Evolutionary conservation across 2,797 vertebrate genomes (phyloP).

Genomic region (Lates japonicus): DNA sequence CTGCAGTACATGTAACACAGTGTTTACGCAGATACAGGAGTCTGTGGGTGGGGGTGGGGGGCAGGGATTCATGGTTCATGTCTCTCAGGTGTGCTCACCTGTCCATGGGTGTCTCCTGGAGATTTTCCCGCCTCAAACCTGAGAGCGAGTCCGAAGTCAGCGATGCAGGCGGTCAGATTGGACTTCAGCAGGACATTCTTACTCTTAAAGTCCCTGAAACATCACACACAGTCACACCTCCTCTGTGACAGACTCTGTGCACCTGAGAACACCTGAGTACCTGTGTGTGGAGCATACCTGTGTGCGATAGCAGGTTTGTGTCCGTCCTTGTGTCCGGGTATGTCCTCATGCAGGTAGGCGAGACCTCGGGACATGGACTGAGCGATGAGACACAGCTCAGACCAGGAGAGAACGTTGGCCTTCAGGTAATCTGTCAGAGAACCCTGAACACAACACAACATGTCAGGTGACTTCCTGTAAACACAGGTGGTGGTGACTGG

Average conservation of each 20-base stretch:
- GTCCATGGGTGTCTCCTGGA: constrained; percentile 94
- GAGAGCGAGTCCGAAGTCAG: constrained; percentile 94
- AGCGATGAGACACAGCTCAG: constrained; percentile 92
- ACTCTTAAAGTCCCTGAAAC: constrained; percentile 95
- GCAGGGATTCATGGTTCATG: no score
- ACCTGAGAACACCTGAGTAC: no score
- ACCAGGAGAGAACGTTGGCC: constrained; percentile 94
- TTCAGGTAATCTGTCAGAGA: constrained; percentile 95
- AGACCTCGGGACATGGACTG: constrained; percentile 93
- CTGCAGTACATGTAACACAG: no score
- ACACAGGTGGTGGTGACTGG: no score
- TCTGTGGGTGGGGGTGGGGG: no score
- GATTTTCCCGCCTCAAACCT: constrained; percentile 95
- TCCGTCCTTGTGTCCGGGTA: constrained; percentile 92
- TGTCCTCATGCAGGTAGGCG: constrained; percentile 94
- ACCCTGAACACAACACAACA: constrained; percentile 82
- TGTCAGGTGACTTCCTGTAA: no score
- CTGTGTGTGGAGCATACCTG: constrained; percentile 79
- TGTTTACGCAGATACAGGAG: no score
- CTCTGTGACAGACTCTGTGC: not conserved
- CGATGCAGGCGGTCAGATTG: constrained; percentile 93
- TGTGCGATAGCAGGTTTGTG: constrained; percentile 95
- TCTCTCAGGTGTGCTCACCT: constrained; percentile 82
- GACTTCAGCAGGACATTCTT: constrained; percentile 95
- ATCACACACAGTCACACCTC: constrained; percentile 8